phyloP scores from a whole-genome alignment of 2,888 invertebrate species.

The Pimpla rufipes region DNA sequence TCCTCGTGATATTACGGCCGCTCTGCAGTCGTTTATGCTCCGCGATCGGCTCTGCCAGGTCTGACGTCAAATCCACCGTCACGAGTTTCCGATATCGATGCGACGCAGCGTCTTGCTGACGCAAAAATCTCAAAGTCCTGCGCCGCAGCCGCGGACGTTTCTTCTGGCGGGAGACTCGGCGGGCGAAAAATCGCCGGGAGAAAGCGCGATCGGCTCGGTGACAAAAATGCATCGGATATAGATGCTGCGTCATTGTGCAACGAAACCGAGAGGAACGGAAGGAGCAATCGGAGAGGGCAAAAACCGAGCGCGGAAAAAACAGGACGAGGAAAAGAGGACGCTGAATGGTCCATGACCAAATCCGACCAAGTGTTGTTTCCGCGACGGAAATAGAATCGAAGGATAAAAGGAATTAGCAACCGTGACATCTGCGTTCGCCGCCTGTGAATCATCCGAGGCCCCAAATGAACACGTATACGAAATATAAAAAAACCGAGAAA shows the following conservation, averaged over 20 bases:
- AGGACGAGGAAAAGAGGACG: not conserved
- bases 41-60: not conserved
- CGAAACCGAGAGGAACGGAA: slow-evolving; percentile 7
- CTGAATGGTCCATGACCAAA: not conserved
- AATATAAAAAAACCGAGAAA: not conserved
- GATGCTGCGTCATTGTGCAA: slow-evolving; percentile 53
- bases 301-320: not conserved
- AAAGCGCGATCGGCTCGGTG: slow-evolving; percentile 22
- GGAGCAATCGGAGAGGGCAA: not conserved
- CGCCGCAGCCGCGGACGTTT: not conserved
- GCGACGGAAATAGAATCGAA: too few species aligned
- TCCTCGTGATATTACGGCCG: not conserved
- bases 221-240: slow-evolving; percentile 36
- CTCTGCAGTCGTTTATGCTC: not conserved
- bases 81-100: slow-evolving; percentile 1
- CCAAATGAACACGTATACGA: too few species aligned
- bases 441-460: too few species aligned
- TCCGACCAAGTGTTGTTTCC: too few species aligned
- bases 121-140: slow-evolving; percentile 3
- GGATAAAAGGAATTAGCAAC: too few species aligned
- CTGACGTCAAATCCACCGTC: not conserved
- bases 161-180: slow-evolving; percentile 10
- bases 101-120: slow-evolving; percentile 13
- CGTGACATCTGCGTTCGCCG: too few species aligned
- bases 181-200: slow-evolving; percentile 2